These are phyloP conservation scores for Oscarella lobularis DNA, from an alignment of 37 sponge, comb jelly and placozoan species.

Conservation along the genomic window DNA sequence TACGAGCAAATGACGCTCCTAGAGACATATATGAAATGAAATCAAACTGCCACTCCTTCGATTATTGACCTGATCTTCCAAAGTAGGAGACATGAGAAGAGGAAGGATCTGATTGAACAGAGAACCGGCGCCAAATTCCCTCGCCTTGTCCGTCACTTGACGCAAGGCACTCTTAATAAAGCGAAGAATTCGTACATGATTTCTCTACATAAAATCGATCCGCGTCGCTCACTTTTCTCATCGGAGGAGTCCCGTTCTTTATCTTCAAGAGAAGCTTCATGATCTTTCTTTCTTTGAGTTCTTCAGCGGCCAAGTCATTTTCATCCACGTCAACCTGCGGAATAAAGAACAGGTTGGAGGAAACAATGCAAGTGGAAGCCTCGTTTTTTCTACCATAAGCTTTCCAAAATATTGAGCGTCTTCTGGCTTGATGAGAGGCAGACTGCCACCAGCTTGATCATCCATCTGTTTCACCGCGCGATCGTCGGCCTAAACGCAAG, in stretches of 20 bases:
- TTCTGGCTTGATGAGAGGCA: conserved; percentile 92
- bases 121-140: conserved; percentile 95
- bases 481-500: conserved; percentile 22
- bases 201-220: neutral
- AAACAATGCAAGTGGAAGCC: neutral
- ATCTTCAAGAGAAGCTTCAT: conserved; percentile 94
- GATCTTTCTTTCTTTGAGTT: conserved; percentile 92
- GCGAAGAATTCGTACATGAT: neutral
- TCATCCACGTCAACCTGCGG: conserved; percentile 80
- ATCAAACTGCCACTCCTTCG: neutral
- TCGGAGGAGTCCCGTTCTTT: conserved; percentile 98
- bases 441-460: conserved; percentile 31
- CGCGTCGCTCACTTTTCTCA: conserved; percentile 64
- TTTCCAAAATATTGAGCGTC: conserved; percentile 96
- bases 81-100: conserved; percentile 88
- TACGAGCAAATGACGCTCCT: conserved; percentile 91
- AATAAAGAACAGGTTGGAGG: neutral
- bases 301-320: conserved; percentile 69
- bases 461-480: conserved; percentile 10
- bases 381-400: conserved; percentile 29
- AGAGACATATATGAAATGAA: neutral
- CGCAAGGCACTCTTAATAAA: conserved; percentile 63
- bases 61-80: conserved; percentile 70
- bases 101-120: conserved; percentile 99
- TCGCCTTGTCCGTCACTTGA: conserved; percentile 92